Percentiles rank a stretch among this genome's conserved stretches.
Evolutionary conservation across 2,797 vertebrate genomes (phyloP).

Genomic region (Vultur gryphus): DNA sequence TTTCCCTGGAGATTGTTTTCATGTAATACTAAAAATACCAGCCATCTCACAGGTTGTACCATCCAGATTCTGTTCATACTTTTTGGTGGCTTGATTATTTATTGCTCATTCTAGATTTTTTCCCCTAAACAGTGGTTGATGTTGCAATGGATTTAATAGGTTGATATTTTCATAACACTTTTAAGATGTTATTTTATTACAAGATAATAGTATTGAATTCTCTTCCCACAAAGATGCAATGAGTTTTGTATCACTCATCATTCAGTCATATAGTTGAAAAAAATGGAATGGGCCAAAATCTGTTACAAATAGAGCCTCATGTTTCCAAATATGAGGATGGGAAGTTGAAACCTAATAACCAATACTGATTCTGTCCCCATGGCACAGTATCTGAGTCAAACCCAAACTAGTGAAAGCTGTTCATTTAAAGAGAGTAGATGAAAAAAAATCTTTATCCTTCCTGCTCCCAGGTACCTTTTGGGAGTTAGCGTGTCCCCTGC

Average conservation of each 20-base stretch:
- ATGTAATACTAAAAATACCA: neutral
- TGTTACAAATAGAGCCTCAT: neutral
- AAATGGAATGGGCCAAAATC: neutral
- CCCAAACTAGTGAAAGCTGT: neutral
- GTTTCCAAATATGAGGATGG: neutral
- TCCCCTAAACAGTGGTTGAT: neutral
- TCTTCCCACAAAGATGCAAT: neutral
- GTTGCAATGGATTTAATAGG: neutral
- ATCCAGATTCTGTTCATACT: neutral
- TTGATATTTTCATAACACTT: neutral
- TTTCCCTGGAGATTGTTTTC: slow-evolving; percentile 8
- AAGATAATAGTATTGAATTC: neutral
- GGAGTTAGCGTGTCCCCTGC: neutral
- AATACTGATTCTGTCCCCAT: neutral
- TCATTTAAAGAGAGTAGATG: neutral
- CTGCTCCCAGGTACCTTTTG: neutral
- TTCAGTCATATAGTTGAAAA: neutral
- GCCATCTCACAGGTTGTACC: neutral
- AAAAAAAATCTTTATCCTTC: neutral
- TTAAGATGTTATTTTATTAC: neutral
- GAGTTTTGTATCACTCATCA: neutral
- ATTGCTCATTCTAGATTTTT: neutral
- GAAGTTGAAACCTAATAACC: neutral
- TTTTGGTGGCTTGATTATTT: neutral
- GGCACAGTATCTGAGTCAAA: neutral